These are phyloP conservation scores for Lutjanus erythropterus DNA, from an alignment of 2,113 vertebrate species.

Conservation along the genomic window DNA sequence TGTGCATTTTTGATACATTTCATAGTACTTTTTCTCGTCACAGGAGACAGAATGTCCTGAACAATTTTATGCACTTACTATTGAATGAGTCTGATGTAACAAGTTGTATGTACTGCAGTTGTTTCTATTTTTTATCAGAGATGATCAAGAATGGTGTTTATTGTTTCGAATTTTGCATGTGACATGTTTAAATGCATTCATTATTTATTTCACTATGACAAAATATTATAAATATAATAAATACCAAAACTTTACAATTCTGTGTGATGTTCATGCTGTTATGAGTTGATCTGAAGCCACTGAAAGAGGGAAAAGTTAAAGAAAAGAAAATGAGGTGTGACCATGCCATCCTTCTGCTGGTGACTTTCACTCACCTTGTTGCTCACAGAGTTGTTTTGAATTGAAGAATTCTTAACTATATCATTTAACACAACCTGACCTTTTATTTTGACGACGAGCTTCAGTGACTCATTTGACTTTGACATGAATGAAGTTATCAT, in stretches of 20 bases:
- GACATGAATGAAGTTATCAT: constrained; percentile 25
- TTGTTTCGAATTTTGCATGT: not conserved
- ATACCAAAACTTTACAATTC: not conserved
- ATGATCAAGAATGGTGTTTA: not conserved
- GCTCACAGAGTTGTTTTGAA: not conserved
- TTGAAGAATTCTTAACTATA: constrained; percentile 4
- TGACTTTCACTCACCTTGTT: not conserved
- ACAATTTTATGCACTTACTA: not conserved
- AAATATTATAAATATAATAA: constrained; percentile 22
- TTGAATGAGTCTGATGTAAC: not conserved
- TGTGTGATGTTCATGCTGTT: not conserved
- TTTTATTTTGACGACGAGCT: constrained; percentile 40
- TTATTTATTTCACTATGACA: constrained; percentile 58
- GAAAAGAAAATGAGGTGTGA: not conserved
- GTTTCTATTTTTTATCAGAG: not conserved
- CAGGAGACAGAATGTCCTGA: constrained; percentile 5
- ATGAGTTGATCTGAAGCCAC: not conserved
- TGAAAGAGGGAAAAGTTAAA: not conserved
- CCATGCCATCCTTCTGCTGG: not conserved
- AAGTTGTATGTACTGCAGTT: not conserved
- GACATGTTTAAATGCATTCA: constrained; percentile 3
- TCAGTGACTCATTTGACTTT: constrained; percentile 31
- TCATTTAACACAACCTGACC: not conserved
- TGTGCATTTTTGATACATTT: not conserved
- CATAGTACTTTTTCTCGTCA: constrained; percentile 30